Percentiles rank a stretch among this genome's conserved stretches.
Conservation (phyloP, 2,888 invertebrate species). For the Drosophila yooni region DNA sequence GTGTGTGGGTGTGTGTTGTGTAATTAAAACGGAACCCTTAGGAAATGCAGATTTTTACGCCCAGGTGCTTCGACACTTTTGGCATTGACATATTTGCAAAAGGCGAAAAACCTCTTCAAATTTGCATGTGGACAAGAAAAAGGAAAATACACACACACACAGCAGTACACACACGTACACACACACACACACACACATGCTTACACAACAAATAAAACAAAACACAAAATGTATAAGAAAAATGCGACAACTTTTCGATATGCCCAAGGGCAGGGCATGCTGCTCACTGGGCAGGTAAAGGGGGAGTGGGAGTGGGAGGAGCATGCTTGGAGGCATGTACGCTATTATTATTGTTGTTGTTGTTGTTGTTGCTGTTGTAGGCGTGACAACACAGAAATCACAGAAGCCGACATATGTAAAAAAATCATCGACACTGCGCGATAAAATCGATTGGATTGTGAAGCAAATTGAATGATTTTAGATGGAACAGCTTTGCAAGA, state of each 20-base stretch:
- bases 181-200: background rate
- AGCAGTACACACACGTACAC: background rate
- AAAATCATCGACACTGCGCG: slow-evolving; percentile 14
- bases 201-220: background rate
- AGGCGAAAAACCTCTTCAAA: slow-evolving; percentile 52
- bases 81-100: slow-evolving; percentile 64
- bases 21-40: slow-evolving; percentile 65
- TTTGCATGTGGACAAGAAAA: slow-evolving; percentile 43
- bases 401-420: slow-evolving; percentile 10
- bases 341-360: slow-evolving; percentile 4
- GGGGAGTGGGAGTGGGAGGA: background rate
- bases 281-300: background rate
- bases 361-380: slow-evolving; percentile 1
- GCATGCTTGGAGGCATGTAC: background rate
- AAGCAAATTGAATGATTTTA: background rate
- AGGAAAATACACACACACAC: background rate
- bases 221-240: slow-evolving; percentile 7
- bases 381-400: slow-evolving; percentile 15
- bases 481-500: background rate
- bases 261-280: slow-evolving; percentile 6
- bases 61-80: slow-evolving; percentile 56
- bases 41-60: slow-evolving; percentile 65
- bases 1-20: slow-evolving; percentile 1
- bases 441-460: slow-evolving; percentile 3
- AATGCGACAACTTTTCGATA: slow-evolving; percentile 26